Evolutionary conservation across 1,140 invertebrate species (phyloP).

Genomic region (Papilio dardanus): DNA sequence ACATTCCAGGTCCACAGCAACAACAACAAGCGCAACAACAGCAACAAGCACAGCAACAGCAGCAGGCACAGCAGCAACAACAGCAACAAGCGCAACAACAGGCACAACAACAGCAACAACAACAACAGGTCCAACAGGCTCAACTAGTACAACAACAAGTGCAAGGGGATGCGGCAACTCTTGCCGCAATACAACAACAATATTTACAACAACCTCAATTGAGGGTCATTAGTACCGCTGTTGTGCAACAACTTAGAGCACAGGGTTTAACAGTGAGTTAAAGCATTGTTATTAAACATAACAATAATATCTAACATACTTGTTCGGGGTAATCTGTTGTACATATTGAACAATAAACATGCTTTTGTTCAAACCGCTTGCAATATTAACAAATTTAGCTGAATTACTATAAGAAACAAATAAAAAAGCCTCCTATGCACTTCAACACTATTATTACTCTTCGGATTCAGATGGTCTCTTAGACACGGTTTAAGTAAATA

Average conservation of each 20-base stretch:
- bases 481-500: too few species aligned
- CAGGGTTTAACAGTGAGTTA: constrained; percentile 77
- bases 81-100: constrained; percentile 75
- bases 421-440: not conserved
- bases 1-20: constrained; percentile 44
- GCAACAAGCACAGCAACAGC: constrained; percentile 63
- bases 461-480: not conserved
- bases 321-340: not conserved
- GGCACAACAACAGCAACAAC: constrained; percentile 56
- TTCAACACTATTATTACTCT: not conserved
- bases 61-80: constrained; percentile 78
- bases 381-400: constrained; percentile 3
- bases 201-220: constrained; percentile 80
- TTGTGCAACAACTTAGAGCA: constrained; percentile 79
- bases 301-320: constrained; percentile 25
- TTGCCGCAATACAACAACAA: constrained; percentile 77
- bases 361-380: not conserved
- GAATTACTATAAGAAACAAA: not conserved
- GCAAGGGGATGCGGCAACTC: constrained; percentile 67
- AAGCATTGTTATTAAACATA: constrained; percentile 30
- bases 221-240: constrained; percentile 79
- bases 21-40: constrained; percentile 70
- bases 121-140: constrained; percentile 54
- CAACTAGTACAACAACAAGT: constrained; percentile 71
- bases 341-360: not conserved